phyloP scores from a whole-genome alignment of 2,797 vertebrate genomes.

The Danionella dracula region DNA sequence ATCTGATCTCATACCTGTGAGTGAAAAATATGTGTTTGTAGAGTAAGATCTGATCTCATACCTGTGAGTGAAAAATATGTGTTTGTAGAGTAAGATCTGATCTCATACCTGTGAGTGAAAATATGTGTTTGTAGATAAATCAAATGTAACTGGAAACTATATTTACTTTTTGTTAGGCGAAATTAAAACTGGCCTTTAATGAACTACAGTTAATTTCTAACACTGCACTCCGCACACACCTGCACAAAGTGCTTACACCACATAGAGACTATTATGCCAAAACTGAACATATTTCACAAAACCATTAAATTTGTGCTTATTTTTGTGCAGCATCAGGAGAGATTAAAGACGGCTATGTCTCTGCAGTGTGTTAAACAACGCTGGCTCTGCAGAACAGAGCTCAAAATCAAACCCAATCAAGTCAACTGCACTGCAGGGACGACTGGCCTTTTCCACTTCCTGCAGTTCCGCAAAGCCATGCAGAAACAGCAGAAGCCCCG shows the following conservation, averaged over 20 bases:
- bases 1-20: neutral
- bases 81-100: too few relatives aligned
- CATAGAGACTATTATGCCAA: neutral
- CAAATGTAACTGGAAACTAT: too few relatives aligned
- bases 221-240: neutral
- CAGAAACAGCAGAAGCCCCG: slow-evolving; percentile 17
- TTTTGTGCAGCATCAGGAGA: slow-evolving; percentile 34
- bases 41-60: too few relatives aligned
- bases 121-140: too few relatives aligned
- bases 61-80: too few relatives aligned
- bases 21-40: too few relatives aligned
- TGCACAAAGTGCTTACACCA: slow-evolving; percentile 13
- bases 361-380: slow-evolving; percentile 32
- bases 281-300: slow-evolving; percentile 8
- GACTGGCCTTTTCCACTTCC: slow-evolving; percentile 30
- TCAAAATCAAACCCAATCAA: slow-evolving; percentile 45
- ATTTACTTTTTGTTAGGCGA: too few relatives aligned
- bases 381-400: slow-evolving; percentile 33
- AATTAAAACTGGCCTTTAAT: neutral
- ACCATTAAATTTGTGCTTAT: slow-evolving; percentile 14
- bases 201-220: neutral
- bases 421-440: slow-evolving; percentile 46
- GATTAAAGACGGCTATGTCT: slow-evolving; percentile 16
- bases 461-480: slow-evolving; percentile 28
- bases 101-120: too few relatives aligned